Base-by-base conservation (phyloP, 2,888 invertebrate genomes). In the Oxyscelio sp. region DNA sequence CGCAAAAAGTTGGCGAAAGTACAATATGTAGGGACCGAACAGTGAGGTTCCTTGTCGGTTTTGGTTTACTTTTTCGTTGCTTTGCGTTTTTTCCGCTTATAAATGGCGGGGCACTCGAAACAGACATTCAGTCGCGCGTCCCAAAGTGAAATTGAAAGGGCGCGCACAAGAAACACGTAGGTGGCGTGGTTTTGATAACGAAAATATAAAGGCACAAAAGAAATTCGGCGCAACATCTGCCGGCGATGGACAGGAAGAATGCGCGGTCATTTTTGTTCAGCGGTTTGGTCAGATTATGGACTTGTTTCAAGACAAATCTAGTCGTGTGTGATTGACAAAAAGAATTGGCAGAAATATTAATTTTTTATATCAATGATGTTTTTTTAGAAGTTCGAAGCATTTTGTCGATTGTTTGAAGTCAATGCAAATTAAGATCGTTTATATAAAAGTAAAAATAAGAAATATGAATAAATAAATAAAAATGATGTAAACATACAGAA, bases 111-210 rank as follows among this genome's bases (percentile, higher is more conserved):
- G 21, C 50, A 21, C 24, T 13, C 24, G n/a, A 40, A 43, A 43
- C 50, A 24, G 71, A 38, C 63, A 24, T 24, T 43, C 71, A n/a
- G 52, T 43, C 43, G 59, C 61, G 43, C 54, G 70, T 48, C 56
- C 40, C 56, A 19, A 5, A 43, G 68, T 40, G 56, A 61, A 75
- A 63, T 75, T 74, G 63, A 74, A 81, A 66, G 66, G 52, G 15
- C 52, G 71, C 58, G 54, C 50, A 54, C 68, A 80, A 80, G 80
- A 74, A 79, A 79, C 65, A 19, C 70, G 63, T 40, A 50, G 19
- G 21, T 61, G 34, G 74, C 52, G 54, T 81, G 68, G 61, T 56
- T 68, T 68, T 81, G 74, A 81, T 81, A 61, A 81, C 73, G 48
- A 68, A 81, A 81, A 61, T 58, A 52, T 43, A 19, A 68, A 56